A percentile compares a stretch with the other conserved stretches of the same genome.
Evolutionary conservation across 2,797 vertebrate genomes (phyloP).

Genomic region (Rhabdomys pumilio): DNA sequence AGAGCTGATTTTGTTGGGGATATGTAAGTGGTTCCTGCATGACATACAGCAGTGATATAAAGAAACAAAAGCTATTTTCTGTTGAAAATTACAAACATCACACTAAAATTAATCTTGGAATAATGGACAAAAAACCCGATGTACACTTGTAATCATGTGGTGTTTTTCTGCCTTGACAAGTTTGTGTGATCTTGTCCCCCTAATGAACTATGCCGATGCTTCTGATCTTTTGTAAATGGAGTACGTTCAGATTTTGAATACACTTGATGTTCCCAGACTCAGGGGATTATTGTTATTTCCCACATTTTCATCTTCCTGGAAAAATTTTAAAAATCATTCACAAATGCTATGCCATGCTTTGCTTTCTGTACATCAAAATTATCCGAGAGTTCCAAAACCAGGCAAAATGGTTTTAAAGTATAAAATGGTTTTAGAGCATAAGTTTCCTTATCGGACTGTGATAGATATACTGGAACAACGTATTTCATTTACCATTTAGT

Average conservation of each 20-base stretch:
- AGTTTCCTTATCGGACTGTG: neutral
- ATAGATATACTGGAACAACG: slow-evolving; percentile 46
- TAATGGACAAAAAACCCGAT: slow-evolving; percentile 48
- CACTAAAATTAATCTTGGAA: slow-evolving; percentile 54
- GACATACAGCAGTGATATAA: neutral
- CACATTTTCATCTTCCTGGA: neutral
- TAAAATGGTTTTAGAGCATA: neutral
- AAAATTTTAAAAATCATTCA: neutral
- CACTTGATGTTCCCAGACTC: neutral
- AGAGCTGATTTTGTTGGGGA: neutral
- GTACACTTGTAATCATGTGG: slow-evolving; percentile 14
- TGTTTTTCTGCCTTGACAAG: neutral
- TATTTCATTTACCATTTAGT: neutral
- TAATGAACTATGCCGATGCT: neutral
- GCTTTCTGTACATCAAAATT: neutral
- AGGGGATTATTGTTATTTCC: neutral
- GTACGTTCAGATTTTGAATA: neutral
- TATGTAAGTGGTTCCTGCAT: slow-evolving; percentile 19
- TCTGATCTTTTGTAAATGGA: slow-evolving; percentile 5
- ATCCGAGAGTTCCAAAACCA: neutral
- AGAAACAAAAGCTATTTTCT: slow-evolving; percentile 12
- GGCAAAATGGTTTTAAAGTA: neutral
- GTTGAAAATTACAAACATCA: slow-evolving; percentile 52
- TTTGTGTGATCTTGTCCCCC: neutral
- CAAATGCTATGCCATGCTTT: neutral